phyloP scores from a whole-genome alignment of 2,888 invertebrate species.

The Hymenopus coronatus region DNA sequence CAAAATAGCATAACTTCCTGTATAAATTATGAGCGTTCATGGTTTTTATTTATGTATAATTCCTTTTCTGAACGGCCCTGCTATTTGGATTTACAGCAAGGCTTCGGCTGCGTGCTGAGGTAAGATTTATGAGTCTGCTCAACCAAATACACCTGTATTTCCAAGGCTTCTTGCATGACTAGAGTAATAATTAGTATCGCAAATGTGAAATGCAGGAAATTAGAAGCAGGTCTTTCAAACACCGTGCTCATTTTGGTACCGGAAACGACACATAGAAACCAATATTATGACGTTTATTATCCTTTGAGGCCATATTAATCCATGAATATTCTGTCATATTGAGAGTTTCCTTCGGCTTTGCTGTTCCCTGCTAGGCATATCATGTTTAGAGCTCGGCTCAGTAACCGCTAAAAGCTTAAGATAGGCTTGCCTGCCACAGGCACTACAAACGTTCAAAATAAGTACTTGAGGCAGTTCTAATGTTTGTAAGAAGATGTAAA shows the following conservation, averaged over 20 bases:
- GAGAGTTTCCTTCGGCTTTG: not conserved
- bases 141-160: not conserved
- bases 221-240: not conserved
- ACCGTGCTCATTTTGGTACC: not conserved
- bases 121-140: not conserved
- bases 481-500: too few relatives aligned
- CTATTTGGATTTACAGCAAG: not conserved
- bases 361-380: too few relatives aligned
- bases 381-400: too few relatives aligned
- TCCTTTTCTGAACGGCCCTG: not conserved
- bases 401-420: too few relatives aligned
- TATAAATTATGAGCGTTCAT: not conserved
- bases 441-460: too few relatives aligned
- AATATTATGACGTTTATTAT: not conserved
- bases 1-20: not conserved
- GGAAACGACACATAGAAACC: not conserved
- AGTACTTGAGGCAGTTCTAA: too few relatives aligned
- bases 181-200: not conserved
- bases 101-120: not conserved
- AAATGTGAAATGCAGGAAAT: not conserved
- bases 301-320: not conserved
- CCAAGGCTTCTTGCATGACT: not conserved
- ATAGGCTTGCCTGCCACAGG: too few relatives aligned
- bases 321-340: not conserved
- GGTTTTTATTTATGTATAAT: not conserved